Evolutionary conservation across 2,113 vertebrate genomes (phyloP).

Genomic region (Pelobates fuscus): DNA sequence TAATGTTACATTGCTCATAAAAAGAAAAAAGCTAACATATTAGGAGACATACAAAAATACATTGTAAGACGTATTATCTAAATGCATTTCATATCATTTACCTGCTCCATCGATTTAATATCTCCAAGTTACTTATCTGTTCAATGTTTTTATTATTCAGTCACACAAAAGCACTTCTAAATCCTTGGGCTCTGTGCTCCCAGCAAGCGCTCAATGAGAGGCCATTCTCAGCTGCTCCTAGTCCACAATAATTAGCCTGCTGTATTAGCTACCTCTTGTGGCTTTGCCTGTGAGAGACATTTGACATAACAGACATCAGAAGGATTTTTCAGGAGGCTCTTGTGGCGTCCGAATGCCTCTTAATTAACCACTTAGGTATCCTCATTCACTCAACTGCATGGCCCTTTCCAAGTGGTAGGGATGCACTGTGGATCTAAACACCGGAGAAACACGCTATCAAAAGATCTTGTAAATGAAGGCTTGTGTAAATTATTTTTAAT

Average conservation of each 20-base stretch:
- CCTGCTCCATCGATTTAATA: constrained; percentile 29
- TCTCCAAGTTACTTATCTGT: constrained; percentile 42
- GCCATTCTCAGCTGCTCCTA: constrained; percentile 85
- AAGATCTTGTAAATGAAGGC: constrained; percentile 99
- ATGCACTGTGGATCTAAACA: constrained; percentile 91
- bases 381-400: constrained; percentile 84
- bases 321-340: constrained; percentile 97
- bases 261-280: constrained; percentile 88
- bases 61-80: no score
- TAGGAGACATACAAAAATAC: no score
- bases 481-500: constrained; percentile 99
- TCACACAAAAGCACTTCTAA: constrained; percentile 66
- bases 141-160: constrained; percentile 44
- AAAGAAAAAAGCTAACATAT: no score
- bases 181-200: constrained; percentile 69
- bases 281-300: constrained; percentile 97
- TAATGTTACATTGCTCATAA: no score
- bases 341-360: constrained; percentile 93
- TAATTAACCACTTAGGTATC: constrained; percentile 99
- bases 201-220: constrained; percentile 68
- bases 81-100: background rate
- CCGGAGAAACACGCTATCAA: constrained; percentile 96
- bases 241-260: constrained; percentile 92
- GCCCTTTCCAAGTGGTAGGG: constrained; percentile 92
- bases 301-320: constrained; percentile 99